phyloP scores from a whole-genome alignment of 2,797 vertebrate genomes.

The Eidolon dupreanum region DNA sequence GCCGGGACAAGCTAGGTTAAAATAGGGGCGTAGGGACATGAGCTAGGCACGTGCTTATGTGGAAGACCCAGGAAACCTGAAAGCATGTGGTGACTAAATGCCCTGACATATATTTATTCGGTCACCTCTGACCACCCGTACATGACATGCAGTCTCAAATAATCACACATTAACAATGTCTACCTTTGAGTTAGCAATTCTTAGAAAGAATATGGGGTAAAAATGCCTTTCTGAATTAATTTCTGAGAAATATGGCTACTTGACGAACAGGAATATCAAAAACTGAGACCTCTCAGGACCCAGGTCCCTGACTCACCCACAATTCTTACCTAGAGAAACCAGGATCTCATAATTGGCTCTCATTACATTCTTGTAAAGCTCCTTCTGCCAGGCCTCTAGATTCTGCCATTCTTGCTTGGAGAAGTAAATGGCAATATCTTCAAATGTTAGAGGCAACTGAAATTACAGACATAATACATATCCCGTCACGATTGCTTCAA shows the following conservation, averaged over 20 bases:
- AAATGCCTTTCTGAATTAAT: not conserved
- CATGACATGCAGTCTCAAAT: not conserved
- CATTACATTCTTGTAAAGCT: constrained; percentile 75
- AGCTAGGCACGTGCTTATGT: not conserved
- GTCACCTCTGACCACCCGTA: not conserved
- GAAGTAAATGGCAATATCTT: constrained; percentile 75
- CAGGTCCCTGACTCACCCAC: not conserved
- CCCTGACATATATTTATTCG: not conserved
- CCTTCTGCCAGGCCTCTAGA: constrained; percentile 70
- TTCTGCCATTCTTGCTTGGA: constrained; percentile 66
- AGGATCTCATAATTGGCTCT: constrained; percentile 69
- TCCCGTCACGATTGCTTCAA: not conserved
- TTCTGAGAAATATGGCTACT: not conserved
- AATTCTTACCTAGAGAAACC: constrained; percentile 72
- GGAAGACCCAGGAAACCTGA: not conserved
- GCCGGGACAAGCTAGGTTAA: not conserved
- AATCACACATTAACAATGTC: not conserved
- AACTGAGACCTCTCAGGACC: not conserved
- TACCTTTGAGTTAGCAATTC: not conserved
- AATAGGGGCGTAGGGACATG: not conserved
- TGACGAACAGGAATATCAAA: not conserved
- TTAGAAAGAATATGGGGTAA: not conserved
- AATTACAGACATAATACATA: not conserved
- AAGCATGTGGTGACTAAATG: not conserved
- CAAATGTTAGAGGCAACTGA: constrained; percentile 69